Percentiles rank a stretch among this genome's conserved stretches.
Evolutionary conservation across 1,140 invertebrate species (phyloP).

Genomic region (Drosophila chauvacae): DNA sequence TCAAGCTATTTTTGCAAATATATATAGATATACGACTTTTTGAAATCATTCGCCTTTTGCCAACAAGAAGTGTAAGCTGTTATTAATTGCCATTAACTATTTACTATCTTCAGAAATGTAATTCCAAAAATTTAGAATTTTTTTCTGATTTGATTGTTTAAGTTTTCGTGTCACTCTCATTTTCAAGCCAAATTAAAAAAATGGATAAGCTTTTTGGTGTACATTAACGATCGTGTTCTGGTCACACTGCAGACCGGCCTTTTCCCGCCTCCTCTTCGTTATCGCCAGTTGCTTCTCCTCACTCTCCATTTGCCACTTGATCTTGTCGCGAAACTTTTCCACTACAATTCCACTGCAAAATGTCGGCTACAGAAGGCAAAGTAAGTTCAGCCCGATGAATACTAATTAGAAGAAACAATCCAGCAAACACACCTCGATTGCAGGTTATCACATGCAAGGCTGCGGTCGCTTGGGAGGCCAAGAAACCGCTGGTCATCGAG

Average conservation of each 20-base stretch:
- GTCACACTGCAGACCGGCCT: conserved; percentile 17
- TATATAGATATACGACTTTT: too few species aligned
- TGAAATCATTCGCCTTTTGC: too few species aligned
- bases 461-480: conserved; percentile 95
- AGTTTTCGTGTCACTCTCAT: background rate
- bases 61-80: background rate
- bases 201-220: background rate
- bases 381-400: conserved; percentile 39
- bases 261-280: conserved; percentile 21
- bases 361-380: conserved; percentile 78
- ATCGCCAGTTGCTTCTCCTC: conserved; percentile 11
- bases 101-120: background rate
- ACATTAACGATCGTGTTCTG: background rate
- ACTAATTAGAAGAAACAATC: conserved; percentile 23
- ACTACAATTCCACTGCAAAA: conserved; percentile 39
- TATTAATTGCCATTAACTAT: background rate
- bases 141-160: background rate
- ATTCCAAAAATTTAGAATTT: background rate
- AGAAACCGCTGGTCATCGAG: conserved; percentile 94
- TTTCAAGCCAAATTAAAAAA: background rate
- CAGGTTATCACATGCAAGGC: conserved; percentile 94
- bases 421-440: background rate
- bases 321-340: conserved; percentile 37
- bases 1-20: too few species aligned
- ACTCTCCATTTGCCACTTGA: conserved; percentile 11